Evolutionary conservation across 2,113 vertebrate genomes (phyloP).

Genomic region (Eulemur macaco): DNA sequence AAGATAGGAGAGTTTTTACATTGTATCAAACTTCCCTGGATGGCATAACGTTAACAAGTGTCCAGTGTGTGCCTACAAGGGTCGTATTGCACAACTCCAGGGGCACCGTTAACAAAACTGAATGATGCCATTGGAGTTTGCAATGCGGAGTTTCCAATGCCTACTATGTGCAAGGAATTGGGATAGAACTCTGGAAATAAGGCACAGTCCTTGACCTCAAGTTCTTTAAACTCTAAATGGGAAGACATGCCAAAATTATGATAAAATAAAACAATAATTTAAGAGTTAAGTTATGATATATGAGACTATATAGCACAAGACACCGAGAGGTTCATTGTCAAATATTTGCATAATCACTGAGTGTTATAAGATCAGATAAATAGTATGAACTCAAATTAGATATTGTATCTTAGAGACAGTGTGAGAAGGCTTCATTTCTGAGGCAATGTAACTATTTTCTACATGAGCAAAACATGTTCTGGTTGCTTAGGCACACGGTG

Average conservation of each 20-base stretch:
- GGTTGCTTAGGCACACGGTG: not conserved
- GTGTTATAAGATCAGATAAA: not conserved
- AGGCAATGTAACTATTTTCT: not conserved
- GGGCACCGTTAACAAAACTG: not conserved
- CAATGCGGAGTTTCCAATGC: accelerated
- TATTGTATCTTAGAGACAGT: not conserved
- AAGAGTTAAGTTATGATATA: not conserved
- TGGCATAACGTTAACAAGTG: not conserved
- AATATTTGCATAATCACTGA: not conserved
- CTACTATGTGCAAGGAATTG: not conserved
- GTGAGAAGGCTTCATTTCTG: not conserved
- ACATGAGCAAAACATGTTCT: not conserved
- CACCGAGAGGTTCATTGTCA: not conserved
- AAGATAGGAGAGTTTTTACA: not conserved
- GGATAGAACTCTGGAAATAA: not conserved
- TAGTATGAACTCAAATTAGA: not conserved
- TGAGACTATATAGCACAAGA: not conserved
- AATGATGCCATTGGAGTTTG: not conserved
- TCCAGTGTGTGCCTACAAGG: not conserved
- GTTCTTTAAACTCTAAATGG: not conserved
- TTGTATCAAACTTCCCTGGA: not conserved
- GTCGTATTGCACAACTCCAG: not conserved
- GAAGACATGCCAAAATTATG: not conserved
- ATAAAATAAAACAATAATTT: not conserved
- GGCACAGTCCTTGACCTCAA: not conserved